phyloP scores from a whole-genome alignment of 2,888 invertebrate genomes.

The Caenorhabditis virilis region DNA sequence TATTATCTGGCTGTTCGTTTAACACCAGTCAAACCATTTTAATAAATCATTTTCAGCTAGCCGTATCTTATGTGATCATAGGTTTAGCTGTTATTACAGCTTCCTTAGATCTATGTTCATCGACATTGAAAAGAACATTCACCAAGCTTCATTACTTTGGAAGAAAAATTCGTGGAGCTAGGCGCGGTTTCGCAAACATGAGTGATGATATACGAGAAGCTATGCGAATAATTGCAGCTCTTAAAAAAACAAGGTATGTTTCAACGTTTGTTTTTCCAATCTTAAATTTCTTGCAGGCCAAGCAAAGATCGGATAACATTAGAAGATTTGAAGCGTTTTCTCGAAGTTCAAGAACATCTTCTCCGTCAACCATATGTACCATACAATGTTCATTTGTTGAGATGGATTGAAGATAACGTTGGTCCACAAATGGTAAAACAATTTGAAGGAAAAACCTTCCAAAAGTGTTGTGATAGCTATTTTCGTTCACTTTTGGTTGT shows the following conservation, averaged over 20 bases:
- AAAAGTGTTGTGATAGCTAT: neutral
- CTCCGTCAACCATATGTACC: conserved; percentile 67
- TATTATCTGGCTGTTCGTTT: conserved; percentile 57
- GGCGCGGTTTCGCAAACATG: conserved; percentile 66
- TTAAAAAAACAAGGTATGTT: conserved; percentile 67
- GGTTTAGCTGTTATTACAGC: conserved; percentile 69
- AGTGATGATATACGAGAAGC: conserved; percentile 68
- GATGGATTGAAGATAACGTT: conserved; percentile 68
- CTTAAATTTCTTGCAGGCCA: conserved; percentile 56
- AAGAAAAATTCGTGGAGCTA: conserved; percentile 59
- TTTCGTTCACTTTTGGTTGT: neutral
- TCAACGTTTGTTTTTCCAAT: too few species aligned
- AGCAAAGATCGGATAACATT: conserved; percentile 67
- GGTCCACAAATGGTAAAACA: conserved; percentile 46
- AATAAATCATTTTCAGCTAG: conserved; percentile 54
- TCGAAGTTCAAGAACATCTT: conserved; percentile 67
- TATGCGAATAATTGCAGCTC: conserved; percentile 67
- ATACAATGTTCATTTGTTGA: conserved; percentile 66
- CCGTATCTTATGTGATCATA: conserved; percentile 68
- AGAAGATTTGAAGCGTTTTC: conserved; percentile 67
- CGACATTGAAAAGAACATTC: conserved; percentile 68
- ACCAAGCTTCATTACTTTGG: conserved; percentile 69
- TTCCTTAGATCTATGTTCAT: conserved; percentile 67
- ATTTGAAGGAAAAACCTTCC: conserved; percentile 1
- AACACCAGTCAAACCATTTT: too few species aligned